A percentile compares a stretch with the other conserved stretches of the same genome.
phyloP scores from a whole-genome alignment of 2,888 invertebrate genomes.

The Flabesymbios commensalis region DNA sequence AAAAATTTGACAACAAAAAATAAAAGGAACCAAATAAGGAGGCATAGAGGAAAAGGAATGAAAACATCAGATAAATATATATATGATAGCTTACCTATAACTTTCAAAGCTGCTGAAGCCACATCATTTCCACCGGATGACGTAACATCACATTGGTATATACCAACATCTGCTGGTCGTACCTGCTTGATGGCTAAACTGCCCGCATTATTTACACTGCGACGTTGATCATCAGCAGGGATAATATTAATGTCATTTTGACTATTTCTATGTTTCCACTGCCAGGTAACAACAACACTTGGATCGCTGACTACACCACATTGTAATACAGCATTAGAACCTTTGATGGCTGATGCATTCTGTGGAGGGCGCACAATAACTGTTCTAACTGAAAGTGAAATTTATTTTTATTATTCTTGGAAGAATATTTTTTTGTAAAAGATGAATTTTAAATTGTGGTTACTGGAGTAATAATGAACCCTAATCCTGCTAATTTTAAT shows the following conservation, averaged over 20 bases:
- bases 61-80: too few relatives aligned
- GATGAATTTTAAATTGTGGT: background rate
- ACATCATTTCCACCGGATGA: constrained; percentile 91
- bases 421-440: background rate
- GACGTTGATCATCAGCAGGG: constrained; percentile 26
- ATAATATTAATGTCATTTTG: constrained; percentile 30
- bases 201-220: constrained; percentile 68
- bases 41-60: too few relatives aligned
- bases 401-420: background rate
- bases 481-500: too few relatives aligned
- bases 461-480: too few relatives aligned
- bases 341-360: constrained; percentile 85
- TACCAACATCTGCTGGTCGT: constrained; percentile 77
- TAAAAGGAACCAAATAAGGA: too few relatives aligned
- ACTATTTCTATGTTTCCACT: constrained; percentile 47
- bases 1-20: background rate
- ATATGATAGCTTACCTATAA: constrained; percentile 68
- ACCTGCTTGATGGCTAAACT: constrained; percentile 75
- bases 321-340: constrained; percentile 88
- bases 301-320: constrained; percentile 94
- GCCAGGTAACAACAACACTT: constrained; percentile 61
- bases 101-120: constrained; percentile 78
- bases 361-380: constrained; percentile 92
- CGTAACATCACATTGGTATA: constrained; percentile 87
- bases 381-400: constrained; percentile 73